Base-by-base conservation (phyloP, 2,888 invertebrate species). In the Serripes groenlandicus region DNA sequence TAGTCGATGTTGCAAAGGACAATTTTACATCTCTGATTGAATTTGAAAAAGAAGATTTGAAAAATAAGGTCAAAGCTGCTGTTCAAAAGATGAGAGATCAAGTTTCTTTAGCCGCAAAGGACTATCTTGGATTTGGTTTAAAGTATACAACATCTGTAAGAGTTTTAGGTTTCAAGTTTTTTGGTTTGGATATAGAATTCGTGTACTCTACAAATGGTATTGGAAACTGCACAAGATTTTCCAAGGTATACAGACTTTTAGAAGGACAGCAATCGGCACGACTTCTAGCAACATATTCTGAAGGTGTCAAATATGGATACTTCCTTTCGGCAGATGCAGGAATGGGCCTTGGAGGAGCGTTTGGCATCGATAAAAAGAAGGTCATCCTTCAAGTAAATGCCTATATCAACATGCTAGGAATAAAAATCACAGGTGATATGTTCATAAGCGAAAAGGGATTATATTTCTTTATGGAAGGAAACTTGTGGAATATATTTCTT, bases 401-500 rank as follows among this genome's bases (percentile, higher is more conserved):
- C 15, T n/a, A 74, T 11, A 28, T 54, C 7, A 62, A 30, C 11
- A 52, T 83, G 18, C 35, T 86, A 9, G 83, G 81, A 11, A 42
- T 86, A 4, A 23, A 15, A 9, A 26, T 64, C 1, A 64, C 60
- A 0, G 77, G 69, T 21, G 82, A 84, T 68, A 7, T 84, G 3
- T 76, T 81, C 32, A 64, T 86, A 0, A 75, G 15, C 15, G 70
- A 62, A n/a, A 80, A 42, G 4, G 79, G 82, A 18, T 18, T 84
- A 0, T 56, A 64, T 49, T 32, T 71, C 5, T 49, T 54, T 49
- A 5, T 78, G 28, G 84, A 83, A 69, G 77, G 71, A n/a, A 86
- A 81, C 30, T 34, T 84, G 18, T 86, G 81, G 81, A 70, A 73
- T 28, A 62, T 84, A 5, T 83, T 81, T 32, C 32, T 75, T 4